Base-by-base conservation (phyloP, 2,888 invertebrate species). In the Pandemis cinnamomeana region DNA sequence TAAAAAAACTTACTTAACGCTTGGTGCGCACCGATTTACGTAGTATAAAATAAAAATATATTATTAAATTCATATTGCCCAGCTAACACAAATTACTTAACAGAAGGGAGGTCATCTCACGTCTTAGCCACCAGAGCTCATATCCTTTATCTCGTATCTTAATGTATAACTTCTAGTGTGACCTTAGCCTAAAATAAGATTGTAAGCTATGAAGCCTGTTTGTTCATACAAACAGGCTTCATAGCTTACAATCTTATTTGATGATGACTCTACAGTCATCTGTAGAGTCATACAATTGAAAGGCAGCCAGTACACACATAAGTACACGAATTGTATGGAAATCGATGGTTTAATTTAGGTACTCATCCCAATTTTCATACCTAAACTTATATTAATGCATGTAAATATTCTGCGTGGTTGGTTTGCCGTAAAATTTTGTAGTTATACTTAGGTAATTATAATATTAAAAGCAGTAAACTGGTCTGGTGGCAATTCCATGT, bases 131-230 rank as follows among this genome's bases (percentile, higher is more conserved):
- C 8, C 7, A n/a, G 55, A 55, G 20, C 55, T 8, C 55, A 55
- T 55, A 55, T 55, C 55, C 55, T 8, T 20, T 6, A 20, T 55
- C 55, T 55, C 55, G 2, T 8, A 55, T 55, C 20, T 20, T 55
- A 55, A 55, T 55, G 20, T 55, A 55, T 55, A 7, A 55, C 55
- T 55, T 55, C 15, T 53, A 53, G 53, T 15, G 53, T 53, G 53
- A 55, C 55, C 55, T 55, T 55, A 55, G 55, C 55, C 51, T 51
- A 55, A 55, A 55, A 20, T 55, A 55, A 55, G 55, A 55, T 55
- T 15, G 20, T 55, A 20, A 55, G 20, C 55, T 53, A 13, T 13
- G 53, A 55, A 20, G n/a, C 13, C 13, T 13, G 20, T 20, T 20
- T 20, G 20, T 51, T 48, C 5, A 13, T 13, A 48, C n/a, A n/a